Evolutionary conservation across 2,113 vertebrate genomes (phyloP), one percentile per base, ranked within the genome.

Genomic region (Pipra filicauda): DNA sequence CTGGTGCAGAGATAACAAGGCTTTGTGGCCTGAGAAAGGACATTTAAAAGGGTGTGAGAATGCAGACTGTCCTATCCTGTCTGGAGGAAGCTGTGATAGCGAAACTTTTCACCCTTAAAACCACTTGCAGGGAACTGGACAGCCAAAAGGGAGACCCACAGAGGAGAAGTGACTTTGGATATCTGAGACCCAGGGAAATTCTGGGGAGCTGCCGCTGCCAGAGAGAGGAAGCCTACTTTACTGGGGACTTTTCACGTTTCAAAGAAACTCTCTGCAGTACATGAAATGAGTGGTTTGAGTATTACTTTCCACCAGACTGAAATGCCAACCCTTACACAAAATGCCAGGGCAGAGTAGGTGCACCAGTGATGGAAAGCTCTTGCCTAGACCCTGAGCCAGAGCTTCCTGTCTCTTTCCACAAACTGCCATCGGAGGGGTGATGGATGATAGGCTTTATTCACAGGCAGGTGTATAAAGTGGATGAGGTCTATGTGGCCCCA

Each of bases 151-250:
- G 33, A 62, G 43, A 55, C 33, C 61, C 62, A 43, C 14, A 94
- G 62, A 91, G 24, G 15, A 91, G 95, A 95, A 97, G 77, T 91
- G 62, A 66, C 57, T 64, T 15, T 49, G 73, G 57, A 66, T 65
- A 41, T 52, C n/a, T 24, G 24, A 93, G 61, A 77, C 52, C 2
- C 28, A 79, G 83, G 91, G 91, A 91, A 95, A 82, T 93, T 96
- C 80, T 87, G 76, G 69, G 57, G 79, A 75, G 61, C 59, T 87
- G 73, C 51, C 0, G 0, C 48, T 72, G 51, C 30, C 33, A 72
- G 61, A 87, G 44, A 72, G 80, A 78, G 95, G 95, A 95, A 94
- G 80, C 27, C 86, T 59, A 18, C 31, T 76, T 86, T 46, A 41
- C 4, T 8, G 49, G 91, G 91, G 96, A 91, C 91, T 96, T 97